These are phyloP conservation scores for Ochotona princeps DNA, from an alignment of 2,113 vertebrate species.

Conservation along the genomic window DNA sequence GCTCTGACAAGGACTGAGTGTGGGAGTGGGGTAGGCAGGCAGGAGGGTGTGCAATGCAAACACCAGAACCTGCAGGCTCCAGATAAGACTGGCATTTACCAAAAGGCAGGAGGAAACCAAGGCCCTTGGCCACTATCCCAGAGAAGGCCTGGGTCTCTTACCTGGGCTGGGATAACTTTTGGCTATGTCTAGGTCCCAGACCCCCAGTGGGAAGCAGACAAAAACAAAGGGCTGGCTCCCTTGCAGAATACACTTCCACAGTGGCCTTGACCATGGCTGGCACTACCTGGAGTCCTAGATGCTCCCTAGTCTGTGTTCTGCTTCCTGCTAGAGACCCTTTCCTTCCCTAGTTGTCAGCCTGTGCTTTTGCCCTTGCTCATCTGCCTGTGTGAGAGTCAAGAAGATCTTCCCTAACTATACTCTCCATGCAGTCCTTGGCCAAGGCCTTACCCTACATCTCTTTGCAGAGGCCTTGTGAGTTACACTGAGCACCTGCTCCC, in stretches of 20 bases:
- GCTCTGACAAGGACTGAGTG: too few relatives aligned
- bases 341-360: neutral
- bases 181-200: neutral
- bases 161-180: neutral
- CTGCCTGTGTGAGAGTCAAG: neutral
- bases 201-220: slow-evolving; percentile 2
- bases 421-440: neutral
- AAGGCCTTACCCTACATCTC: neutral
- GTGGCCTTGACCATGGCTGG: neutral
- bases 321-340: neutral
- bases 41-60: neutral
- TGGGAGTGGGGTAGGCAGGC: too few relatives aligned
- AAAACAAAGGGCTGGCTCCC: neutral
- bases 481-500: neutral
- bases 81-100: neutral
- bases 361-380: neutral
- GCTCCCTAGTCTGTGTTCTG: neutral
- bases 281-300: neutral
- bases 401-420: neutral
- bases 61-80: neutral
- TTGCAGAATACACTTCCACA: neutral
- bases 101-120: slow-evolving; percentile 23
- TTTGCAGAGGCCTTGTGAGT: neutral
- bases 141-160: neutral
- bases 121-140: neutral